A percentile compares a stretch with the other conserved stretches of the same genome.
Evolutionary conservation across 2,797 vertebrate genomes (phyloP).

Genomic region (Oreortyx pictus): DNA sequence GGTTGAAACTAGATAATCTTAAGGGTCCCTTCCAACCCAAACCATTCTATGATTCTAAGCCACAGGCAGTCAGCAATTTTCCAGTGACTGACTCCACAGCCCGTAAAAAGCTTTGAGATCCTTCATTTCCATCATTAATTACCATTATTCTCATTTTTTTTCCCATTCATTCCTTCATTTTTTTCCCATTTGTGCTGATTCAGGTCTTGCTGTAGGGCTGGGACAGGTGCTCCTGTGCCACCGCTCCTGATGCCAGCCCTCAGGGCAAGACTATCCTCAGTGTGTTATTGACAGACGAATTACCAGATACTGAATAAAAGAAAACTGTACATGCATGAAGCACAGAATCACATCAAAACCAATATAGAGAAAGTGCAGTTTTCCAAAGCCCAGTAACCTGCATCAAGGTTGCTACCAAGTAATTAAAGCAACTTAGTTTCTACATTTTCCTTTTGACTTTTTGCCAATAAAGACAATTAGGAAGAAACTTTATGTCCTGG

Average conservation of each 20-base stretch:
- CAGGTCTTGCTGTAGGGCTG: not conserved
- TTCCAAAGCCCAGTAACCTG: not conserved
- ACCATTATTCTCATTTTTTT: no score
- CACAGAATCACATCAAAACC: not conserved
- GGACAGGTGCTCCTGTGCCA: not conserved
- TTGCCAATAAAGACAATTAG: not conserved
- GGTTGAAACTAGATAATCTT: not conserved
- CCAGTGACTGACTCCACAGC: not conserved
- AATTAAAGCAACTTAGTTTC: not conserved
- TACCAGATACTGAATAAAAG: no score
- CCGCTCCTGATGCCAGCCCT: no score
- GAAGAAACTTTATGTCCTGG: not conserved
- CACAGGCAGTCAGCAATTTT: not conserved
- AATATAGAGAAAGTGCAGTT: rapidly evolving
- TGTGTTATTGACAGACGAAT: no score
- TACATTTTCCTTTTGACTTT: not conserved
- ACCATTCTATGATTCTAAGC: not conserved
- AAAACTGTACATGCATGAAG: not conserved
- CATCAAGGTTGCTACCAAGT: not conserved
- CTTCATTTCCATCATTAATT: not conserved
- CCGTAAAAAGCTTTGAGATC: not conserved
- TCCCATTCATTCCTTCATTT: not conserved
- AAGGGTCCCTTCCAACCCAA: not conserved
- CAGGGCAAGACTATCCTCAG: no score
- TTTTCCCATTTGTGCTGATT: not conserved